Evolutionary conservation across 2,888 invertebrate species (phyloP).

Genomic region (Cosmia pyralina): DNA sequence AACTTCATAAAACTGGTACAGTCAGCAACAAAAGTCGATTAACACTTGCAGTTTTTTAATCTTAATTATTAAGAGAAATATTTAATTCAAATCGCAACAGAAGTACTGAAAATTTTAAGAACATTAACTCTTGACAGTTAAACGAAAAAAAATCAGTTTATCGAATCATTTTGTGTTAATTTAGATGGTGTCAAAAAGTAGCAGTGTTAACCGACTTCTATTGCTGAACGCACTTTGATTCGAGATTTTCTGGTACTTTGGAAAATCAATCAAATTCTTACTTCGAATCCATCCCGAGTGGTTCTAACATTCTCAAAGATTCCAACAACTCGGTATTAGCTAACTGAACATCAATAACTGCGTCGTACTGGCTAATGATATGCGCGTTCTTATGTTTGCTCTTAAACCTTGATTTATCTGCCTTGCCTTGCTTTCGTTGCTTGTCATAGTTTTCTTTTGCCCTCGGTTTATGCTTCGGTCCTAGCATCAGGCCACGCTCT

Average conservation of each 20-base stretch:
- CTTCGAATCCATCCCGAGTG: neutral
- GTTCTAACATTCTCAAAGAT: neutral
- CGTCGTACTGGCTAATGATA: neutral
- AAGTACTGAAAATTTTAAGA: too few species aligned
- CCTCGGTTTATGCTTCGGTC: neutral
- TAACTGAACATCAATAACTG: conserved; percentile 21
- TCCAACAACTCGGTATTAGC: conserved; percentile 13
- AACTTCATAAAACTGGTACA: neutral
- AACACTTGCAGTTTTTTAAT: too few species aligned
- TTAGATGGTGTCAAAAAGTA: too few species aligned
- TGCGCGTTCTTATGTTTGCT: neutral
- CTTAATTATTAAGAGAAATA: too few species aligned
- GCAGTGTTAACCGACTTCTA: too few species aligned
- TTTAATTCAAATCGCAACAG: too few species aligned
- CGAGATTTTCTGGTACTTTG: neutral
- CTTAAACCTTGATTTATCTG: neutral
- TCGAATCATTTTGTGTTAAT: too few species aligned
- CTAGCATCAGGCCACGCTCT: too few species aligned
- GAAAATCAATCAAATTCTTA: conserved; percentile 8
- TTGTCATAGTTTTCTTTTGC: neutral
- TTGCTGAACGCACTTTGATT: too few species aligned
- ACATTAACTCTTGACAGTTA: too few species aligned
- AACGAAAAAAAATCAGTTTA: too few species aligned
- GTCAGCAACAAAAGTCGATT: too few species aligned
- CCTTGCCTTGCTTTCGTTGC: neutral